Base-by-base conservation (phyloP, 2,888 invertebrate genomes). In the Eupelmus urozonus region DNA sequence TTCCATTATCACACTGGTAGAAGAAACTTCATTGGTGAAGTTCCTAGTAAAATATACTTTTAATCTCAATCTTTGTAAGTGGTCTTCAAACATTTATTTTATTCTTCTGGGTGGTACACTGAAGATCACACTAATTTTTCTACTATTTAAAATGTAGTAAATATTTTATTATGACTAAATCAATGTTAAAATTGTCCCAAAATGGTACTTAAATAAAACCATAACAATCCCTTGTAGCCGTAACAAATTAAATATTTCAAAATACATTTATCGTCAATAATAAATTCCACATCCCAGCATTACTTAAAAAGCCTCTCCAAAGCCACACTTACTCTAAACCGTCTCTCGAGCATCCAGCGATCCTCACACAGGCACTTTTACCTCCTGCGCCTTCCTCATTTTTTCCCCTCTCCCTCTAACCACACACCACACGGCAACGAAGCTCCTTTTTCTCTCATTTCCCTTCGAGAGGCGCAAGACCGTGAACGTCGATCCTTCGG, bases 11-110 rank as follows among this genome's bases (percentile, higher is more conserved):
- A 27, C 16, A 27, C 49, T 45, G n/a, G n/a, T 5, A 1, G 13
- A 53, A 60, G 60, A 40, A 40, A 60, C 20, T 62, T 62, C 23
- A 40, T 62, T 18, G 3, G 13, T 13, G 29, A 65, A 65, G 23
- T 29, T 51, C 51, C 29, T 65, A 27, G 9, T 25, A 18, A 25
- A 59, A 16, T 16, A 34, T 29, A 29, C 59, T 59, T 34, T 27
- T 53, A 20, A 20, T 0, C 20, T 29, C n/a, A 1, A 16, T 13
- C 57, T 23, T 34, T 34, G n/a, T 18, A 20, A 53, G 20, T 27
- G 27, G 16, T 16, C 16, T 16, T 23, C 27, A 25, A 57, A 57
- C 27, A 57, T 29, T 29, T 29, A 18, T n/a, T 18, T 49, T 49
- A 49, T 49, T 49, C 49, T 49, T n/a, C 13, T 13, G 18, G 1